Conservation (phyloP, 2,113 vertebrate genomes). For the Cichladusa arquata region DNA sequence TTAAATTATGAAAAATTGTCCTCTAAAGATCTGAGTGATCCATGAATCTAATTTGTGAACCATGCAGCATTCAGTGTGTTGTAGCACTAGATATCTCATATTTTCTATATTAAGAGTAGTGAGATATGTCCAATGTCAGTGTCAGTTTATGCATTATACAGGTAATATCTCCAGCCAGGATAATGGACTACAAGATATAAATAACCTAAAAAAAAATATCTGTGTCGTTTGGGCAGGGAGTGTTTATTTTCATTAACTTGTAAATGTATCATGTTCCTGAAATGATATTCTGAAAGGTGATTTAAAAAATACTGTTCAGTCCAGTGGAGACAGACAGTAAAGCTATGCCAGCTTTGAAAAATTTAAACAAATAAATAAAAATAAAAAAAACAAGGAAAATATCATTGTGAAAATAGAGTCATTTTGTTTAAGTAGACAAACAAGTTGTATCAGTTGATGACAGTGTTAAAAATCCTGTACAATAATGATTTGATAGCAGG, state of each 20-base stretch:
- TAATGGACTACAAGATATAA: not conserved
- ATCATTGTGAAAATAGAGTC: not conserved
- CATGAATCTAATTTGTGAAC: conserved; percentile 34
- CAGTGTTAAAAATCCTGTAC: not conserved
- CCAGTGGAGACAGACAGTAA: not conserved
- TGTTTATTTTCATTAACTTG: not conserved
- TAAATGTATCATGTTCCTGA: not conserved
- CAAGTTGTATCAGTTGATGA: not conserved
- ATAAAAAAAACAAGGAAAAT: not conserved
- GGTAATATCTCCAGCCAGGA: not conserved
- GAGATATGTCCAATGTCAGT: not conserved
- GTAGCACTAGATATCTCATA: not conserved
- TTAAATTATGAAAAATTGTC: conserved; percentile 64
- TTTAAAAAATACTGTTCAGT: not conserved
- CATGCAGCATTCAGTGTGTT: not conserved
- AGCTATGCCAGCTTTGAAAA: not conserved
- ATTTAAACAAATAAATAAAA: not conserved
- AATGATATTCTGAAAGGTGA: not conserved
- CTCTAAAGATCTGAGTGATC: conserved; percentile 5
- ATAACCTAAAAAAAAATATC: not conserved
- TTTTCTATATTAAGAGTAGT: not conserved
- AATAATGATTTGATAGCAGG: not conserved
- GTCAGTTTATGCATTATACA: not conserved
- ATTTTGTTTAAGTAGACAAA: not conserved
- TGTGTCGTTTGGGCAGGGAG: not conserved